Evolutionary conservation across 2,888 invertebrate species (phyloP), one percentile per base, ranked within the genome.

Genomic region (Yponomeuta plumbellus): DNA sequence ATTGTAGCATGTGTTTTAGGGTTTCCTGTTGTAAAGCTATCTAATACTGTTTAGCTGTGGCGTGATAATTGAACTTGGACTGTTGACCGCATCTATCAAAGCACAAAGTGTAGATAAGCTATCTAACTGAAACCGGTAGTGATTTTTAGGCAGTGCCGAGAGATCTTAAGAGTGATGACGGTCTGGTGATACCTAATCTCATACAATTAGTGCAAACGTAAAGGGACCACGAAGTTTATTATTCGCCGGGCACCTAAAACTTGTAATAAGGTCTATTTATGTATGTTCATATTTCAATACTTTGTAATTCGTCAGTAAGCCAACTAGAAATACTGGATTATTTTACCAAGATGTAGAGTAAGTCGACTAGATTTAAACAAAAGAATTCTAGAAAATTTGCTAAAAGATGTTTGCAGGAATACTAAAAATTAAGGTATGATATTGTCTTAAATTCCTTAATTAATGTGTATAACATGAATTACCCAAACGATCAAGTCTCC

Each of bases 351-450:
- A 71, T 73, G 74, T 78, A 77, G 72, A 72, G 75, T 72, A 66
- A 74, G 72, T 86, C 85, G 79, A 77, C 85, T 81, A 75, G 86
- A 83, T 85, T 78, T 71, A 13, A 61, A 66, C 64, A 72, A 74
- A 72, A 73, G 74, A 74, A 59, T 62, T 34, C 61, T 72, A 77
- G 73, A 75, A 73, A 68, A 69, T 68, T 59, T 57, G 66, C 63
- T 17, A 52, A 52, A 52, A 17, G 44, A 17, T 17, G 44, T 17
- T 52, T 52, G 44, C 17, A 52, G 17, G 17, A 52, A 17, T 17
- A 52, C 44, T 52, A 2, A 52, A 52, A 52, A 17, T 52, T 17
- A 52, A 52, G 17, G 44, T 13, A 17, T 2, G 4, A 44, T n/a
- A 11, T 52, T 5, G 11, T 59, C 23, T 23, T 57, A n/a, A 11